Base-by-base conservation (phyloP, 2,888 invertebrate genomes). In the Amphipoea lucens region DNA sequence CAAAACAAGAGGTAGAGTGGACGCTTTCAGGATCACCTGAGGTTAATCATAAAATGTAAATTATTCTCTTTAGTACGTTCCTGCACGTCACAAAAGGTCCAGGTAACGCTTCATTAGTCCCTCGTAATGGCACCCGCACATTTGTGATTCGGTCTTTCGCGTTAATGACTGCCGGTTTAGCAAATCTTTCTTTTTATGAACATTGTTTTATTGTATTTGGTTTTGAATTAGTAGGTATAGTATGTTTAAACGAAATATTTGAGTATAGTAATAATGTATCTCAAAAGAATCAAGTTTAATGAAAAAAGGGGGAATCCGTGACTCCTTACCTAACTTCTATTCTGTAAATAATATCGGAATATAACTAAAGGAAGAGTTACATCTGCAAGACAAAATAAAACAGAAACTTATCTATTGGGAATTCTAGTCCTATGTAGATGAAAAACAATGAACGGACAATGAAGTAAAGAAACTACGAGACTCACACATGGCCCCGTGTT, bases 41-140 rank as follows among this genome's bases (percentile, higher is more conserved):
- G 85, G 76, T 85, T 87, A 87, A 88, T 90, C 89, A 92, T 93
- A 92, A 94, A 92, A 94, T 92, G 91, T 88, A 92, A 94, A 93
- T 93, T 90, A 90, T 91, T 90, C 86, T 87, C 86, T 91, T 90
- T 90, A 87, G 85, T 80, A 87, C 86, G 84, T 86, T 84, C 81
- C 78, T 87, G 85, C 48, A 86, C 86, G 85, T 89, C 89, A 89
- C 89, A 91, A 90, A 88, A 90, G 90, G 89, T 78, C 85, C 80
- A 84, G 87, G 89, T 85, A 88, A 89, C 90, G 90, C 89, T 92
- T 92, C 92, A 92, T 92, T 92, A 91, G 87, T 82, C 88, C 81
- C 79, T 87, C 81, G 68, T 86, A 86, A 90, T 89, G 86, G 79
- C 86, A 89, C 89, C 88, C 85, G 88, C 89, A 90, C 89, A 89